These are phyloP conservation scores for Craterocephalus amniculus DNA, from an alignment of 2,797 vertebrate genomes.

Conservation along the genomic window DNA sequence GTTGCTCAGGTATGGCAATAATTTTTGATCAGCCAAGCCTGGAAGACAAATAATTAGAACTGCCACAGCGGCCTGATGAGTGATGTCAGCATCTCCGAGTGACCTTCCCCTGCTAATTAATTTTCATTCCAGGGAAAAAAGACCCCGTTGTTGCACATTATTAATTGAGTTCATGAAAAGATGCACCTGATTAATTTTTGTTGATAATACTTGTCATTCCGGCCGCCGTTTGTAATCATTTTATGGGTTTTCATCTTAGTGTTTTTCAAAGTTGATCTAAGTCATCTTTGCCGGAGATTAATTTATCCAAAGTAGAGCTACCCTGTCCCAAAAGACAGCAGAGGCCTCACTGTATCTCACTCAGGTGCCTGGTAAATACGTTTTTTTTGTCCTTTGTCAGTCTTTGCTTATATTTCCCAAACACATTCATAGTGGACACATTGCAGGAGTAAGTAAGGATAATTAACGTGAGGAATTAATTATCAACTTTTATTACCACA, in stretches of 20 bases:
- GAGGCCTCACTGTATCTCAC: slow-evolving; percentile 62
- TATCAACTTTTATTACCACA: slow-evolving; percentile 40
- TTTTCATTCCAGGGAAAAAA: slow-evolving; percentile 99
- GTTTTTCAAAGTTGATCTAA: slow-evolving; percentile 98
- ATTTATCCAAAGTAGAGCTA: slow-evolving; percentile 83
- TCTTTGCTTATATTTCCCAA: slow-evolving; percentile 34
- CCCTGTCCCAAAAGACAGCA: slow-evolving; percentile 68
- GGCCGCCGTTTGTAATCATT: slow-evolving; percentile 95
- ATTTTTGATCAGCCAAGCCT: slow-evolving; percentile 99
- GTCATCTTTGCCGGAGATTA: slow-evolving; percentile 92
- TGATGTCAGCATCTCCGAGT: slow-evolving; percentile 99
- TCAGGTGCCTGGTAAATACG: slow-evolving; percentile 51
- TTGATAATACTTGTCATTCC: slow-evolving; percentile 99
- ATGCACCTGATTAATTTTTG: slow-evolving; percentile 99
- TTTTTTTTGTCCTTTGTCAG: slow-evolving; percentile 49
- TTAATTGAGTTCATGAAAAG: slow-evolving; percentile 99
- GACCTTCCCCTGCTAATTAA: slow-evolving; percentile 99
- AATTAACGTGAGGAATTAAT: slow-evolving; percentile 46
- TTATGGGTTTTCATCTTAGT: slow-evolving; percentile 95
- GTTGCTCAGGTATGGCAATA: slow-evolving; percentile 99
- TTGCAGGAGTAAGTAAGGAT: slow-evolving; percentile 23
- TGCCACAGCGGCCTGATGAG: slow-evolving; percentile 99
- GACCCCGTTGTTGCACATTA: slow-evolving; percentile 99
- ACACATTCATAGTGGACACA: slow-evolving; percentile 30
- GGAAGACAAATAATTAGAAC: slow-evolving; percentile 99